Conservation (phyloP, 2,888 invertebrate species). For the Diplazon laetatorius region DNA sequence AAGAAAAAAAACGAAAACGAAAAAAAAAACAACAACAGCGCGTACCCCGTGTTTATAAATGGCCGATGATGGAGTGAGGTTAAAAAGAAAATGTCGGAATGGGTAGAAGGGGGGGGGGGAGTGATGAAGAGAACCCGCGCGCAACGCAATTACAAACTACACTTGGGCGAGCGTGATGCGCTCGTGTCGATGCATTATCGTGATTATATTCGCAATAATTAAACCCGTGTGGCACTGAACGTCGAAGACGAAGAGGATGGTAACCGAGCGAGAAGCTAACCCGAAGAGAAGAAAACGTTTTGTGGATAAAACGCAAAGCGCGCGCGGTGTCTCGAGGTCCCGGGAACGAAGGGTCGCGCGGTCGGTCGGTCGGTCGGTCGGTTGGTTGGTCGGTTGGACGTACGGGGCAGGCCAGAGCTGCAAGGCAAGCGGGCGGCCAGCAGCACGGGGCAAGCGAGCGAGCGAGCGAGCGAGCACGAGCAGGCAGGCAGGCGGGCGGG, state of each 20-base stretch:
- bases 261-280: conserved; percentile 33
- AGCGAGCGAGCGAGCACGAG: conserved; percentile 45
- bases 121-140: conserved; percentile 25
- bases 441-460: conserved; percentile 29
- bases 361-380: conserved; percentile 51
- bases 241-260: conserved; percentile 36
- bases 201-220: too few species aligned
- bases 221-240: too few species aligned
- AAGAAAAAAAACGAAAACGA: conserved; percentile 16
- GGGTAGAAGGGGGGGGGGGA: neutral
- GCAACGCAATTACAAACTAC: conserved; percentile 58
- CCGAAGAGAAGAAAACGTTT: conserved; percentile 35
- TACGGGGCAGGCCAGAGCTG: conserved; percentile 54
- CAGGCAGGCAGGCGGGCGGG: conserved; percentile 51
- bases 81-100: too few species aligned
- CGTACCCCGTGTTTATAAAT: conserved; percentile 2
- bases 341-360: conserved; percentile 65
- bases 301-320: conserved; percentile 34
- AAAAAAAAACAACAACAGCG: conserved; percentile 1
- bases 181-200: conserved; percentile 37
- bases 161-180: conserved; percentile 53
- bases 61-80: too few species aligned
- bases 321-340: conserved; percentile 33
- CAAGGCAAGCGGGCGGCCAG: conserved; percentile 50
- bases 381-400: too few species aligned